Conservation (phyloP, 2,888 invertebrate genomes). For the Pseudeuparius sepicola region DNA sequence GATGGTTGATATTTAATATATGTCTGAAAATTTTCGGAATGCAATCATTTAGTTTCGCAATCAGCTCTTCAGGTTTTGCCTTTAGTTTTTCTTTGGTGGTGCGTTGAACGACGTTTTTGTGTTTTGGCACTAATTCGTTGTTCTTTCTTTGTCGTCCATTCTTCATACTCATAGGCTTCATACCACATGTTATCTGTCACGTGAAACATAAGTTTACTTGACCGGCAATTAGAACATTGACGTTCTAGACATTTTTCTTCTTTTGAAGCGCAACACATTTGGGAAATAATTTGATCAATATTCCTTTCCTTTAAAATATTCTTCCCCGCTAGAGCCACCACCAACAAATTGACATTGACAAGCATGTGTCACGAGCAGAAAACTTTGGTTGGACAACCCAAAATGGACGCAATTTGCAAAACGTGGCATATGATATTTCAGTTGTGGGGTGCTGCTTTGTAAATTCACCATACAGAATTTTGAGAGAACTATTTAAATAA, state of each 20-base stretch:
- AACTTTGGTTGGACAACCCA: not conserved
- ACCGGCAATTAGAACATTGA: not conserved
- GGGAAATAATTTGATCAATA: not conserved
- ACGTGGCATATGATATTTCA: constrained; percentile 1
- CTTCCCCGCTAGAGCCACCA: not conserved
- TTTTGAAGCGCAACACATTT: constrained; percentile 1
- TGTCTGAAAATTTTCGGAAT: not conserved
- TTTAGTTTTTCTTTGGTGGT: constrained; percentile 4
- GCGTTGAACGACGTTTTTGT: constrained; percentile 5
- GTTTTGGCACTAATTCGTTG: constrained; percentile 5
- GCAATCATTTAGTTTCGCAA: not conserved
- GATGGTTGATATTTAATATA: constrained; percentile 3
- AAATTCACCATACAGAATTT: not conserved
- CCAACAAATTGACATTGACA: not conserved
- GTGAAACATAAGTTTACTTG: not conserved
- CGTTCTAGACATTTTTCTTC: not conserved
- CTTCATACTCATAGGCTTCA: not conserved
- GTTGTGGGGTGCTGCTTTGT: not conserved
- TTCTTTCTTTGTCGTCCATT: constrained; percentile 2
- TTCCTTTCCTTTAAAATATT: not conserved
- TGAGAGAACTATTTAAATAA: not conserved
- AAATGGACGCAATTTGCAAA: constrained; percentile 2
- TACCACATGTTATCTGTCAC: not conserved
- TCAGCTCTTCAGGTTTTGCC: not conserved
- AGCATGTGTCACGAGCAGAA: constrained; percentile 3